Conservation (phyloP, 2,888 invertebrate genomes). For the Drosophila ezoana region DNA sequence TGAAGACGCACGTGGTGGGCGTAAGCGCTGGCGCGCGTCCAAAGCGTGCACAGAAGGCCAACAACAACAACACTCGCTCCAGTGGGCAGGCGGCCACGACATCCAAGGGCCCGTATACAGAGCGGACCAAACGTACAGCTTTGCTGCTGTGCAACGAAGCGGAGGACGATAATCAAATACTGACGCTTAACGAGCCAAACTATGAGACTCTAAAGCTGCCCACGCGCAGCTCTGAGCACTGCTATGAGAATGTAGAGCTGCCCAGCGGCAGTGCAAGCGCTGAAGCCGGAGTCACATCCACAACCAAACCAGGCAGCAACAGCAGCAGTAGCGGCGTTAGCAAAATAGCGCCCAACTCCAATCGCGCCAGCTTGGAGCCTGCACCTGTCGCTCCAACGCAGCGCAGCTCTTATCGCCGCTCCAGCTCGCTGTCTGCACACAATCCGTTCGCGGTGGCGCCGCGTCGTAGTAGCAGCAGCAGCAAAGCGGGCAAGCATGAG, state of each 20-base stretch:
- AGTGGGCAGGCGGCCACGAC: constrained; percentile 47
- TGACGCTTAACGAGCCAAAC: constrained; percentile 83
- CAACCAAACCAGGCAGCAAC: constrained; percentile 47
- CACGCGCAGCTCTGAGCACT: constrained; percentile 62
- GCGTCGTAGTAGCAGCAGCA: constrained; percentile 67
- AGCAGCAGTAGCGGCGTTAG: constrained; percentile 39
- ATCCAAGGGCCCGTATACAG: constrained; percentile 56
- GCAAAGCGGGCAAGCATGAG: constrained; percentile 65
- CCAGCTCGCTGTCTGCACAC: constrained; percentile 81
- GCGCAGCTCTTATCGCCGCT: constrained; percentile 78
- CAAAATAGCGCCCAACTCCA: constrained; percentile 81
- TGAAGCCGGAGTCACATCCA: constrained; percentile 39
- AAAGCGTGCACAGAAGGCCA: constrained; percentile 74
- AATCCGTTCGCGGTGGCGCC: constrained; percentile 77
- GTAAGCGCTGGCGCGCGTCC: constrained; percentile 67
- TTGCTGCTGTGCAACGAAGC: constrained; percentile 80
- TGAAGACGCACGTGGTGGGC: constrained; percentile 84
- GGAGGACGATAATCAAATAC: constrained; percentile 82
- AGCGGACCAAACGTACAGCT: constrained; percentile 81
- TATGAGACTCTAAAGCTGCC: constrained; percentile 84
- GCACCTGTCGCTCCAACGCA: constrained; percentile 30
- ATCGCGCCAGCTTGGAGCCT: constrained; percentile 70
- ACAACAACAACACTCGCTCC: constrained; percentile 48
- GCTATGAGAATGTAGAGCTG: constrained; percentile 69
- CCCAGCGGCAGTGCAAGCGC: constrained; percentile 24